phyloP scores from a whole-genome alignment of 2,113 vertebrate species.

The Sorex araneus region DNA sequence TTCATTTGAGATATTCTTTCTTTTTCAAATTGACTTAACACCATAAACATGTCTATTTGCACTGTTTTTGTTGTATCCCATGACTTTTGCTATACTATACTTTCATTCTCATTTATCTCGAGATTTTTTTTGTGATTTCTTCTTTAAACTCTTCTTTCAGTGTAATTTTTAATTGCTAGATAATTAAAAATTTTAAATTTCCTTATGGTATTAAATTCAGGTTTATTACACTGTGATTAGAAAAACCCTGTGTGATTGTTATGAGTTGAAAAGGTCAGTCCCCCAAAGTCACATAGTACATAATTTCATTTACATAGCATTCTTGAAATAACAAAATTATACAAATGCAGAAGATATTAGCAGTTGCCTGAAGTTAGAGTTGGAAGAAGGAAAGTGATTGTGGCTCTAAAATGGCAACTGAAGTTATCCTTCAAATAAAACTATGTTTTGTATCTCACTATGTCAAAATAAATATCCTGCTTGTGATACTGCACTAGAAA shows the following conservation, averaged over 20 bases:
- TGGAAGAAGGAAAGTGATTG: background rate
- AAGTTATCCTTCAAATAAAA: background rate
- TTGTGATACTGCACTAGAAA: background rate
- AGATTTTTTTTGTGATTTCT: background rate
- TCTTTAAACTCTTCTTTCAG: background rate
- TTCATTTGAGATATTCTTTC: background rate
- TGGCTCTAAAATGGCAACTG: background rate
- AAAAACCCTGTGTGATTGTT: background rate
- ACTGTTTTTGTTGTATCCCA: background rate
- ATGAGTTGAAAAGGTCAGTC: slow-evolving; percentile 11
- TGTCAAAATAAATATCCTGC: background rate
- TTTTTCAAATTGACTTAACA: slow-evolving; percentile 15
- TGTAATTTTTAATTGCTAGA: background rate
- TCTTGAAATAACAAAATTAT: background rate
- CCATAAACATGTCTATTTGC: background rate
- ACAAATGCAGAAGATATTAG: background rate
- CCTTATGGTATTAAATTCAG: background rate
- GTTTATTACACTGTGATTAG: background rate
- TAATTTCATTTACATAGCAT: too few species aligned
- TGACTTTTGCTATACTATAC: background rate
- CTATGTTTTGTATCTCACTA: background rate
- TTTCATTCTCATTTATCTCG: background rate
- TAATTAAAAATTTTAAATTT: background rate
- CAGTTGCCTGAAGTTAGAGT: background rate
- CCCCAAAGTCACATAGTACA: background rate